Conservation (phyloP, 2,113 vertebrate species). For the Lepisosteus oculatus region DNA sequence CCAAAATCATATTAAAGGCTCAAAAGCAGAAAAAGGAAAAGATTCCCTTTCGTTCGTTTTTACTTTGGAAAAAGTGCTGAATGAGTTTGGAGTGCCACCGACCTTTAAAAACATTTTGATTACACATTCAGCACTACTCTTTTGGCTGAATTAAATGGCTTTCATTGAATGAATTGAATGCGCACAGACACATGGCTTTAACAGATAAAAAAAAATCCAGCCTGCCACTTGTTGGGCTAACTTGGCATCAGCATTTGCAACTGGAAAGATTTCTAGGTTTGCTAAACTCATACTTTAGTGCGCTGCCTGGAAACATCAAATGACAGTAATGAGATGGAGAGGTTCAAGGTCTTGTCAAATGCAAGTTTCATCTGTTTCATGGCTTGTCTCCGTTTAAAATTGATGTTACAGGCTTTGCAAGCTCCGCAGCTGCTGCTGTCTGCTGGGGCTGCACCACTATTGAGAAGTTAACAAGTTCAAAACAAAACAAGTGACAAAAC, state of each 20-base stretch:
- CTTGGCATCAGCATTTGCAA: background rate
- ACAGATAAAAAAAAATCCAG: too few relatives aligned
- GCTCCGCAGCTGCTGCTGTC: conserved; percentile 65
- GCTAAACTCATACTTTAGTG: conserved; percentile 3
- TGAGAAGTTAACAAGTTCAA: conserved; percentile 69
- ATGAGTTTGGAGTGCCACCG: too few relatives aligned
- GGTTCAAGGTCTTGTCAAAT: conserved; percentile 49
- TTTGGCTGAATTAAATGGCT: too few relatives aligned
- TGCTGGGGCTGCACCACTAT: conserved; percentile 35
- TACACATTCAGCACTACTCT: too few relatives aligned
- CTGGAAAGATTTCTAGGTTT: background rate
- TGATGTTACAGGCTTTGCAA: conserved; percentile 52
- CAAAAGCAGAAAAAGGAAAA: too few relatives aligned
- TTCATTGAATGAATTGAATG: background rate
- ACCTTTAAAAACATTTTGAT: too few relatives aligned
- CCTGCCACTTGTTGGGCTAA: background rate
- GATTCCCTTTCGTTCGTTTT: too few relatives aligned
- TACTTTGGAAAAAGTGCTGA: too few relatives aligned
- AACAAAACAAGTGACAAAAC: conserved; percentile 59
- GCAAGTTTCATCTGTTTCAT: conserved; percentile 35
- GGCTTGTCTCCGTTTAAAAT: conserved; percentile 50
- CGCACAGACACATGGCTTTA: too few relatives aligned
- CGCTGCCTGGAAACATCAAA: conserved; percentile 34
- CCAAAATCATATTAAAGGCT: too few relatives aligned
- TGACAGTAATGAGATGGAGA: conserved; percentile 27